phyloP scores from a whole-genome alignment of 2,888 invertebrate species.

The Epirrhoe alternata region DNA sequence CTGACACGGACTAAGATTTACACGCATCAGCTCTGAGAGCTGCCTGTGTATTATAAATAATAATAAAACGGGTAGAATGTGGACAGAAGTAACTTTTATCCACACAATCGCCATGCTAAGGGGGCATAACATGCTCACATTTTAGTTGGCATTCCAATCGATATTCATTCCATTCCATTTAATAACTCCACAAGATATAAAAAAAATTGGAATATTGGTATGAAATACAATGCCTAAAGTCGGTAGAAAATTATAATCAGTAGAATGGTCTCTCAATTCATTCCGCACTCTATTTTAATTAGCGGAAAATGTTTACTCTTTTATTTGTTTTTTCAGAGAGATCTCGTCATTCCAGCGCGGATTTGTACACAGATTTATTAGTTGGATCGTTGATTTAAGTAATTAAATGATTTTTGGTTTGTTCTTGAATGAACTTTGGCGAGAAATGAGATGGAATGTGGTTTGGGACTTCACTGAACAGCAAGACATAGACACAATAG shows the following conservation, averaged over 20 bases:
- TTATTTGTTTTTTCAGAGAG: constrained; percentile 2
- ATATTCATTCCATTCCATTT: too few relatives aligned
- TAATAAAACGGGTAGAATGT: too few relatives aligned
- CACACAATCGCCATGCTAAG: too few relatives aligned
- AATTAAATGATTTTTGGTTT: background rate
- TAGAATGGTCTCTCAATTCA: background rate
- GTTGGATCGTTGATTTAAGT: background rate
- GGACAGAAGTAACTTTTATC: too few relatives aligned
- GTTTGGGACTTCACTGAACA: too few relatives aligned
- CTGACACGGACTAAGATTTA: too few relatives aligned
- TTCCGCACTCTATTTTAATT: background rate
- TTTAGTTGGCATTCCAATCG: too few relatives aligned
- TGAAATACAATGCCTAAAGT: background rate
- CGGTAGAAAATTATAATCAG: constrained; percentile 1
- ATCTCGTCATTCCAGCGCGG: background rate
- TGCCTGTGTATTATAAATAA: too few relatives aligned
- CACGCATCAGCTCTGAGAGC: too few relatives aligned
- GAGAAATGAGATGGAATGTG: too few relatives aligned
- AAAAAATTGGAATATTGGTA: background rate
- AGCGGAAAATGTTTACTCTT: constrained; percentile 2
- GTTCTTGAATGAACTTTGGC: background rate
- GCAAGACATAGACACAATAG: too few relatives aligned
- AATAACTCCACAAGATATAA: background rate
- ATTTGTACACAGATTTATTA: background rate
- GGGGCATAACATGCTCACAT: too few relatives aligned